Evolutionary conservation across 2,888 invertebrate genomes (phyloP).

Genomic region (Petrolisthes cinctipes): DNA sequence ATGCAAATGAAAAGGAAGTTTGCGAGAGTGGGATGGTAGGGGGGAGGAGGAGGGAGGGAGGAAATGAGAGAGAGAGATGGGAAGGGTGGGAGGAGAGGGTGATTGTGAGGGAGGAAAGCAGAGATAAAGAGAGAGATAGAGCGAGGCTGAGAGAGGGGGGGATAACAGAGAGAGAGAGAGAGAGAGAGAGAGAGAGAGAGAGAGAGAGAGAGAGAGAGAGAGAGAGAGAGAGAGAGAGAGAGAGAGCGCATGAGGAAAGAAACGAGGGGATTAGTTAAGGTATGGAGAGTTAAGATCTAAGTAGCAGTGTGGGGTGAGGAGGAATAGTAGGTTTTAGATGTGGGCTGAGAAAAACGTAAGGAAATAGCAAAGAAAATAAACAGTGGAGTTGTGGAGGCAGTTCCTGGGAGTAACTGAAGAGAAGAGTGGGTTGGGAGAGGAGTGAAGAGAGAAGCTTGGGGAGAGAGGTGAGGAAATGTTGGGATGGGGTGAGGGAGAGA

Average conservation of each 20-base stretch:
- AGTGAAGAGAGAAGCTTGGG: not conserved
- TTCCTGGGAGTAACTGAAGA: no score
- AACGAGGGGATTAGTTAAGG: no score
- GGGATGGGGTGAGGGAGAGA: not conserved
- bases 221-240: not conserved
- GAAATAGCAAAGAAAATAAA: not conserved
- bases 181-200: not conserved
- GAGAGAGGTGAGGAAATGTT: not conserved
- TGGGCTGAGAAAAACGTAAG: not conserved
- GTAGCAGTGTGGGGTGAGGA: not conserved
- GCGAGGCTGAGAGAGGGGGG: not conserved
- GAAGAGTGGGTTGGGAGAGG: not conserved
- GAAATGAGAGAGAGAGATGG: not conserved
- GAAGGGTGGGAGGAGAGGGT: not conserved
- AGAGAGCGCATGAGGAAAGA: no score
- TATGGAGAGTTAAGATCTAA: not conserved
- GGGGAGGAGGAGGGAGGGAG: not conserved
- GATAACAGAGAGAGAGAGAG: not conserved
- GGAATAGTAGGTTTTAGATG: not conserved
- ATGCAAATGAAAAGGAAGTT: not conserved
- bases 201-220: not conserved
- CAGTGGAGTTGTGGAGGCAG: not conserved
- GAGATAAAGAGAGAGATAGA: not conserved
- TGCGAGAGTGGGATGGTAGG: not conserved
- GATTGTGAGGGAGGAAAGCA: not conserved